Conservation (phyloP, 2,888 invertebrate genomes). For the Cylindroiulus punctatus region DNA sequence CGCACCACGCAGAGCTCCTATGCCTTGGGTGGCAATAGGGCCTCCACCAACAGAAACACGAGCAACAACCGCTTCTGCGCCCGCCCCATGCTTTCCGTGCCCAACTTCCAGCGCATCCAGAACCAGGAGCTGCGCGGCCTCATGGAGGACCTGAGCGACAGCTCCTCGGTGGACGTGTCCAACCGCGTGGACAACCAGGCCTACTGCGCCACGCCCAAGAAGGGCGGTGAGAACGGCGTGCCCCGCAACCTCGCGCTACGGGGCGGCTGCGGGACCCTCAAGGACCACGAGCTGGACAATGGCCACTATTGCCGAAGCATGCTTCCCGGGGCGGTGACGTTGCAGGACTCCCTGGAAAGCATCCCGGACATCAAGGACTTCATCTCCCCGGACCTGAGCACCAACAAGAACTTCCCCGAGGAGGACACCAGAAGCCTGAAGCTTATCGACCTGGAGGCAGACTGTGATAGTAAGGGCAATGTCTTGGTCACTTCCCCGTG, state of each 20-base stretch:
- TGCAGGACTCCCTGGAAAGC: slow-evolving; percentile 55
- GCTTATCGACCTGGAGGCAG: slow-evolving; percentile 54
- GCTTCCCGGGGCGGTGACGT: not conserved
- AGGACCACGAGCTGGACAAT: not conserved
- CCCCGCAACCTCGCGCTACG: not conserved
- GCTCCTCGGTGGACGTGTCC: slow-evolving; percentile 55
- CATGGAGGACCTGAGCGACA: slow-evolving; percentile 56
- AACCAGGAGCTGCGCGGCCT: slow-evolving; percentile 51
- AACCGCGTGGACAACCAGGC: slow-evolving; percentile 48
- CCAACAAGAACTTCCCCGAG: slow-evolving; percentile 33
- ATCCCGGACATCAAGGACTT: slow-evolving; percentile 56
- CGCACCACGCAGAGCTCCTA: slow-evolving; percentile 48
- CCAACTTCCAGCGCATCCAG: slow-evolving; percentile 70
- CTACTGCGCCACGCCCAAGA: not conserved
- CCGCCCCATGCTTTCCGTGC: slow-evolving; percentile 78
- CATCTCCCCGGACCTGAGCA: not conserved
- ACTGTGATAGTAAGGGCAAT: slow-evolving; percentile 14
- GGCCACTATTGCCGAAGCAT: not conserved
- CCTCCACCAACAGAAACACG: not conserved
- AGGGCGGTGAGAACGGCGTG: not conserved
- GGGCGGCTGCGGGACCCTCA: not conserved
- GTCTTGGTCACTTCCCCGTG: not conserved
- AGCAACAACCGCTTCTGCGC: slow-evolving; percentile 53
- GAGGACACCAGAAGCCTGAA: slow-evolving; percentile 52
- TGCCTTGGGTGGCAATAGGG: not conserved